Evolutionary conservation across 2,888 invertebrate species (phyloP).

Genomic region (Antheraea assamensis): DNA sequence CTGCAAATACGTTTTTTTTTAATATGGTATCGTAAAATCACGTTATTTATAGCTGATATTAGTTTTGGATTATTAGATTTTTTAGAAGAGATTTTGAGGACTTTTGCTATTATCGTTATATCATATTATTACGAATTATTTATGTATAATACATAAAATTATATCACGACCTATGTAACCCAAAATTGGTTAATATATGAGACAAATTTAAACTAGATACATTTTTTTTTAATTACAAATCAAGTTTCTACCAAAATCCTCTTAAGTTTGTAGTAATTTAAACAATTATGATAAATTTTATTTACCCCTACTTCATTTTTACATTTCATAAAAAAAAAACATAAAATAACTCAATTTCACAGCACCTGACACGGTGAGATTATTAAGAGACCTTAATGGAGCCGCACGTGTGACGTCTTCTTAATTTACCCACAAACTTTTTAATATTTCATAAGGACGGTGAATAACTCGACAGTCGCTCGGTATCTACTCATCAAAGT

Average conservation of each 20-base stretch:
- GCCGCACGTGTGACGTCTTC: constrained; percentile 19
- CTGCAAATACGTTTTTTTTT: neutral
- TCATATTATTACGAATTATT: no score
- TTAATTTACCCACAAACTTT: constrained; percentile 31
- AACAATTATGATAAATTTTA: neutral
- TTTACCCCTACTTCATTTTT: neutral
- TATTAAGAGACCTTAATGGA: constrained; percentile 35
- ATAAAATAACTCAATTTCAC: neutral
- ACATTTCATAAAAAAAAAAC: neutral
- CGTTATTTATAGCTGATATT: no score
- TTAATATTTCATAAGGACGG: constrained; percentile 28
- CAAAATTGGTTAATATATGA: neutral
- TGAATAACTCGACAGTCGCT: neutral
- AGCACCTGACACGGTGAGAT: constrained; percentile 23
- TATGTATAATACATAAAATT: no score
- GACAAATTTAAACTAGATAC: neutral
- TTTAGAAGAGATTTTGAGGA: no score
- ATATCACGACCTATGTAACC: neutral
- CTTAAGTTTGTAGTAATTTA: neutral
- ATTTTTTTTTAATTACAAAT: neutral
- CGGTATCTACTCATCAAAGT: neutral
- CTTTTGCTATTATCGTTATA: no score
- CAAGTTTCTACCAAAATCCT: neutral
- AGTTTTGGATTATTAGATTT: no score
- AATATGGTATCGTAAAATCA: neutral